Base-by-base conservation (phyloP, 2,113 vertebrate genomes). In the Malurus elegans region DNA sequence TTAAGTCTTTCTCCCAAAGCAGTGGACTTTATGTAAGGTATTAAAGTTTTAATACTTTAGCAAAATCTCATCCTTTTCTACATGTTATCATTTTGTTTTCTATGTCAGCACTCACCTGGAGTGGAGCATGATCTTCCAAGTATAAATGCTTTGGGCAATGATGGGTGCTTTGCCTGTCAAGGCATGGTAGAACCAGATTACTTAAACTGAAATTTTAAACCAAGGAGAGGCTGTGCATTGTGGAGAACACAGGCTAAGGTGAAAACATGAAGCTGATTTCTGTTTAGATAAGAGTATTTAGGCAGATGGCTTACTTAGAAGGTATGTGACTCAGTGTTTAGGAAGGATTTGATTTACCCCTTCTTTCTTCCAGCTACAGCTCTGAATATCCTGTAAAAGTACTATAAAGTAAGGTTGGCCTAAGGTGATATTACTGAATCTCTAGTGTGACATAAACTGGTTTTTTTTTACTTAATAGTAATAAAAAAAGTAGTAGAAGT, bases 221-320 rank as follows among this genome's bases (percentile, higher is more conserved):
- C 18, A 61, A 76, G 80, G 62, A 87, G 69, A 40, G 38, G 62
- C 79, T 90, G 31, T 92, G 48, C 8, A 7, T 60, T 91, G 36
- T 79, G 51, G 69, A 70, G 82, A 95, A 79, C 56, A 51, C 12
- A 24, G 32, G 26, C 51, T 86, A 90, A 65, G 79, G 90, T 95
- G 57, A 86, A 96, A 96, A 97, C 92, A 88, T 76, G 90, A 93
- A 94, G 56, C 73, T 84, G 48, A 75, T 91, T 89, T 92, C 86
- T 74, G 34, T 84, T 97, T 93, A 93, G 86, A 95, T 95, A 87
- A 64, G 20, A 32, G 6, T 94, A 7, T 96, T 92, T 92, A 81
- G 40, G 45, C 40, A 87, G 82, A 70, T 91, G 83, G 73, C 45
- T 94, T 93, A 50, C 38, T 88, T 38, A 57, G 66, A 84, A 87